Percentiles rank a stretch among this genome's conserved stretches.
Evolutionary conservation across 2,888 invertebrate species (phyloP).

Genomic region (Trachelus tabidus): DNA sequence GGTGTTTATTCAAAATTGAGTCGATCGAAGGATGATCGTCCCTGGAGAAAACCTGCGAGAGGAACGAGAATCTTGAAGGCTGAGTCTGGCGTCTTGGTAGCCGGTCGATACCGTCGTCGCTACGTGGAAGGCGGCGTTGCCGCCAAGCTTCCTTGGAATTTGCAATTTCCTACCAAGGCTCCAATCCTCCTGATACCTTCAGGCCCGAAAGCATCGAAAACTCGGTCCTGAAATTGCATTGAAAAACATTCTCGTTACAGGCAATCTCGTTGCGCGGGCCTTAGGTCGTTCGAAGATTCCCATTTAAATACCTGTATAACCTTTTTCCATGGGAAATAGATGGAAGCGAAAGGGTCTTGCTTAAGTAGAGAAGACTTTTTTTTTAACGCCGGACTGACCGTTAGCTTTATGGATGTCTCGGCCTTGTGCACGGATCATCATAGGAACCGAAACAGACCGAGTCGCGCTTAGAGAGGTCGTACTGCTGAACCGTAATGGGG

Average conservation of each 20-base stretch:
- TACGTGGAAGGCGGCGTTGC: constrained; percentile 52
- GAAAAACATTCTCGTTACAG: neutral
- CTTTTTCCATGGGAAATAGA: neutral
- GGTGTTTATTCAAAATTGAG: neutral
- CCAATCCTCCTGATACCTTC: neutral
- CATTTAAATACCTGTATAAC: neutral
- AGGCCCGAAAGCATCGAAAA: neutral
- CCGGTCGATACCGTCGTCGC: constrained; percentile 54
- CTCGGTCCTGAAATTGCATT: neutral
- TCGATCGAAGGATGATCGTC: neutral
- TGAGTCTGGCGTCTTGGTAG: constrained; percentile 54
- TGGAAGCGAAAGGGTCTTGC: neutral
- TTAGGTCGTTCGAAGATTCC: neutral
- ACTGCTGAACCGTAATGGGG: neutral
- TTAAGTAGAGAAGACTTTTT: neutral
- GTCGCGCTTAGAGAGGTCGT: neutral
- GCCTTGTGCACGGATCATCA: constrained; percentile 17
- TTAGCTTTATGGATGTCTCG: constrained; percentile 29
- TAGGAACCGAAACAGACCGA: constrained; percentile 3
- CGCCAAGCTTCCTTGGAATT: constrained; percentile 47
- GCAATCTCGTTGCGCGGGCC: neutral
- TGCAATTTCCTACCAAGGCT: constrained; percentile 43
- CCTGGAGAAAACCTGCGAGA: neutral
- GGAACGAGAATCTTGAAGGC: constrained; percentile 33
- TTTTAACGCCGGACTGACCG: neutral